Conservation (phyloP, 2,797 vertebrate genomes). For the Xenentodon cancila region DNA sequence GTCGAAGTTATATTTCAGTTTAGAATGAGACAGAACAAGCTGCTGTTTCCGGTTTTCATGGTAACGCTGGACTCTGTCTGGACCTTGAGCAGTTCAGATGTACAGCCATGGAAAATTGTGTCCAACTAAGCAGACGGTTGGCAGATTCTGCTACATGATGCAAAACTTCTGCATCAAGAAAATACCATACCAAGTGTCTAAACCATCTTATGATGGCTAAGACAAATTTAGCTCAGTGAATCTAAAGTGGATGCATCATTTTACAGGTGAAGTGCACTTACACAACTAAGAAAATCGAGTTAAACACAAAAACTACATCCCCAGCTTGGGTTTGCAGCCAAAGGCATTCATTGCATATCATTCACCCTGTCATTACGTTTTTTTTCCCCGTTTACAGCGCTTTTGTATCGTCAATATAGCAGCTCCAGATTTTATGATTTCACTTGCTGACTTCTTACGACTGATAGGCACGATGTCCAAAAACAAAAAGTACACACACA, state of each 20-base stretch:
- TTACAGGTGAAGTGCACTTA: neutral
- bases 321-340: neutral
- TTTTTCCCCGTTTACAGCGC: neutral
- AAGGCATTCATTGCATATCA: neutral
- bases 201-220: too few relatives aligned
- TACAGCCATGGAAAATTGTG: neutral
- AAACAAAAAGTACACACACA: neutral
- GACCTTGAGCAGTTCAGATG: too few relatives aligned
- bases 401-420: neutral
- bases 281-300: neutral
- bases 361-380: neutral
- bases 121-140: neutral
- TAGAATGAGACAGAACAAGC: too few relatives aligned
- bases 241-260: too few relatives aligned
- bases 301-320: neutral
- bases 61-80: neutral
- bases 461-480: neutral
- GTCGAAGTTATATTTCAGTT: too few relatives aligned
- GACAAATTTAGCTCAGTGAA: too few relatives aligned
- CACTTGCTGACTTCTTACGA: slow-evolving; percentile 3
- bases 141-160: neutral
- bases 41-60: neutral
- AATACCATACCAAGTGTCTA: neutral
- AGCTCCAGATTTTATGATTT: neutral
- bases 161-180: neutral